These are phyloP conservation scores for Cacoxenus indagator DNA, from an alignment of 2,888 invertebrate species.

Conservation along the genomic window DNA sequence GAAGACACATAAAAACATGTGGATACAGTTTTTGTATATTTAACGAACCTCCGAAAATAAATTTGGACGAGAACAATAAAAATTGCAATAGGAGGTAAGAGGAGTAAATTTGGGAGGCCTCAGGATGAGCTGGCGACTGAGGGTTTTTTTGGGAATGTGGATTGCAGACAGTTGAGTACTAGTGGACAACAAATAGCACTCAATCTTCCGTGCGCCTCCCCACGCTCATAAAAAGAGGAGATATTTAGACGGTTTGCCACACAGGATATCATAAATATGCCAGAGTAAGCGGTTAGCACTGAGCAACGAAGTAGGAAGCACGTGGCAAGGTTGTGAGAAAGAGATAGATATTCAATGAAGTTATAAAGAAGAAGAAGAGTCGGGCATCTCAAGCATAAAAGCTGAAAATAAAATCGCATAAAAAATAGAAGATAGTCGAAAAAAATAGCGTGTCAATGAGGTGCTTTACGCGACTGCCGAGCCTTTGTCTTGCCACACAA, in stretches of 20 bases:
- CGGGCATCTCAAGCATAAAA: constrained; percentile 45
- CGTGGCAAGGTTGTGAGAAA: constrained; percentile 28
- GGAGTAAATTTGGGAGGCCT: neutral
- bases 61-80: constrained; percentile 39
- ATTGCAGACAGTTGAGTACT: constrained; percentile 24
- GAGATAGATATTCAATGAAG: constrained; percentile 19
- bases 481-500: constrained; percentile 28
- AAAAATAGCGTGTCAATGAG: constrained; percentile 15
- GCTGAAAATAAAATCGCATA: constrained; percentile 56
- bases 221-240: neutral
- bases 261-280: constrained; percentile 48
- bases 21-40: constrained; percentile 58
- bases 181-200: constrained; percentile 28
- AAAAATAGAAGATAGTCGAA: constrained; percentile 55
- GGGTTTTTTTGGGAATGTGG: neutral
- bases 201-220: constrained; percentile 6
- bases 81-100: neutral
- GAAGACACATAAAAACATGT: constrained; percentile 5
- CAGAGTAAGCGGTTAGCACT: constrained; percentile 25
- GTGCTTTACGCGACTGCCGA: constrained; percentile 23
- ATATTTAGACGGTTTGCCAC: constrained; percentile 26
- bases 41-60: constrained; percentile 60
- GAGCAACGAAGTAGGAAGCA: constrained; percentile 23
- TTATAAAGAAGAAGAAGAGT: constrained; percentile 5
- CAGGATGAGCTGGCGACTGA: neutral